A percentile compares a stretch with the other conserved stretches of the same genome.
These are phyloP conservation scores for Noctua comes DNA, from an alignment of 2,888 invertebrate species.

Conservation along the genomic window DNA sequence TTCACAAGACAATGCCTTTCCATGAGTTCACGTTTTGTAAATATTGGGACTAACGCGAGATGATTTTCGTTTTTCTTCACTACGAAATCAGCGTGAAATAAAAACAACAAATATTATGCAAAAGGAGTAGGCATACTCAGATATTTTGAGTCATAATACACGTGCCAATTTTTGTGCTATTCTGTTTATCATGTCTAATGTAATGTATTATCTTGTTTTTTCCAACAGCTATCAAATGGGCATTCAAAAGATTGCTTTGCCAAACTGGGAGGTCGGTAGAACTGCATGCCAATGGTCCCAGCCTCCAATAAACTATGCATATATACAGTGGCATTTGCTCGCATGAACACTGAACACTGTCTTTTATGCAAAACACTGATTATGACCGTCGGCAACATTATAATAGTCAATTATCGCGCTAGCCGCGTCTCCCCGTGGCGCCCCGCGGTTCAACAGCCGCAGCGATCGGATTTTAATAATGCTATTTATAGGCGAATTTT, in stretches of 20 bases:
- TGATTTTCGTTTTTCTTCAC: neutral
- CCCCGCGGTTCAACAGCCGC: constrained; percentile 81
- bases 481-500: constrained; percentile 80
- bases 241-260: constrained; percentile 18
- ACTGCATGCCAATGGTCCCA: constrained; percentile 6
- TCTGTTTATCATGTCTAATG: constrained; percentile 33
- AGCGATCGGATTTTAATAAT: constrained; percentile 78
- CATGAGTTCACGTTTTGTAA: constrained; percentile 1
- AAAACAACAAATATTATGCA: constrained; percentile 1
- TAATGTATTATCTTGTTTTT: constrained; percentile 55
- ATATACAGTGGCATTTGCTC: constrained; percentile 34
- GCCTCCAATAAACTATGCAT: constrained; percentile 24
- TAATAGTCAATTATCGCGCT: constrained; percentile 67
- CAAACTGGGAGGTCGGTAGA: constrained; percentile 9
- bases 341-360: constrained; percentile 36
- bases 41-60: neutral
- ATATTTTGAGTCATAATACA: constrained; percentile 21
- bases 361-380: constrained; percentile 59
- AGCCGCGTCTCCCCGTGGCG: constrained; percentile 72
- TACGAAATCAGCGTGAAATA: constrained; percentile 7
- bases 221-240: constrained; percentile 22
- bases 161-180: constrained; percentile 30
- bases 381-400: constrained; percentile 61
- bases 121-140: neutral
- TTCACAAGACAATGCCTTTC: constrained; percentile 9